These are phyloP conservation scores for Agrenia bidenticulata DNA, from an alignment of 2,888 invertebrate species.

Conservation along the genomic window DNA sequence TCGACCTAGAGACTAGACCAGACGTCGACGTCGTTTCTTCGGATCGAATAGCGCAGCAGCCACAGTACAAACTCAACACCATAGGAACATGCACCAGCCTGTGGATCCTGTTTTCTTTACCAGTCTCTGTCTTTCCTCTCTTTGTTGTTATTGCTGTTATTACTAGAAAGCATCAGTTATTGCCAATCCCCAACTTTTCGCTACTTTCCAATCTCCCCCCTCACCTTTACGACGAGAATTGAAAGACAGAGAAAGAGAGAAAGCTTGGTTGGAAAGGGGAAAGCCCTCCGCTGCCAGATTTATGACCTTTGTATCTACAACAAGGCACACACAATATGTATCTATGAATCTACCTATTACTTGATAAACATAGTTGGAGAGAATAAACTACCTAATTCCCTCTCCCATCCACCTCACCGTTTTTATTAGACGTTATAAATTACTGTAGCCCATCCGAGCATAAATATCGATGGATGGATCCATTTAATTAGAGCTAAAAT, in stretches of 20 bases:
- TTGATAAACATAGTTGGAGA: neutral
- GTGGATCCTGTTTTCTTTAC: slow-evolving; percentile 39
- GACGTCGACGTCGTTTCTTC: slow-evolving; percentile 33
- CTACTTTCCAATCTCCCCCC: slow-evolving; percentile 14
- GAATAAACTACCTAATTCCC: no score
- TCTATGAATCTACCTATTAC: neutral
- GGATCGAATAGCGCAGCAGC: slow-evolving; percentile 46
- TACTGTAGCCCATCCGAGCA: no score
- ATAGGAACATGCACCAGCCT: slow-evolving; percentile 35
- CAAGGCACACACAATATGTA: neutral
- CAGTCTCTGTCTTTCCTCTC: slow-evolving; percentile 13
- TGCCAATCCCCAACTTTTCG: slow-evolving; percentile 15
- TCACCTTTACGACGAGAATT: neutral
- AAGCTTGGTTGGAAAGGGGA: neutral
- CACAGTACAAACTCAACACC: slow-evolving; percentile 4
- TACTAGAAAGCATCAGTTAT: slow-evolving; percentile 13
- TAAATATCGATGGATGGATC: neutral
- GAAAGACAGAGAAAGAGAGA: neutral
- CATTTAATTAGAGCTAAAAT: neutral
- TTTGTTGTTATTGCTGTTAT: slow-evolving; percentile 24
- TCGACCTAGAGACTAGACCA: slow-evolving; percentile 43
- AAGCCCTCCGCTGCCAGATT: neutral
- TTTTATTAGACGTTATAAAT: no score
- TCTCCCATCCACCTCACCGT: no score
- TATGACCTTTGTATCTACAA: slow-evolving; percentile 1